Conservation (phyloP, 1,140 invertebrate genomes). For the Caenorhabditis remanei region DNA sequence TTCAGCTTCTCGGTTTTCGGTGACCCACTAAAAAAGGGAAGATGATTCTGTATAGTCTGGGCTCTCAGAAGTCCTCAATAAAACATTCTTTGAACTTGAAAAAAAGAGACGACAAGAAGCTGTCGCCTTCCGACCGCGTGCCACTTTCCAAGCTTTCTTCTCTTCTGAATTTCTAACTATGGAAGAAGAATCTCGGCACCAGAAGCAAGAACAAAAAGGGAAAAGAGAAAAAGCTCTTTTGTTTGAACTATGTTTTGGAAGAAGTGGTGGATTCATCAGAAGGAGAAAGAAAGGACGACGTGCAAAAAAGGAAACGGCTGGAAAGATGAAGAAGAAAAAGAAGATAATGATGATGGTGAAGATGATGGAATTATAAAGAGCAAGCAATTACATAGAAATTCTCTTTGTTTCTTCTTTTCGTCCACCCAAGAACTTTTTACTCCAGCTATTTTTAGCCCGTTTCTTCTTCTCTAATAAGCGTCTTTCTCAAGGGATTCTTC, state of each 20-base stretch:
- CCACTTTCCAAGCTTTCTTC: neutral
- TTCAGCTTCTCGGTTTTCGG: neutral
- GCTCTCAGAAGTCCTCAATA: neutral
- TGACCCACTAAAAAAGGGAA: neutral
- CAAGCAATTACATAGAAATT: conserved; percentile 2
- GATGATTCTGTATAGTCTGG: conserved; percentile 41
- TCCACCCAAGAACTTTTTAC: neutral
- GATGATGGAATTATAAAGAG: conserved; percentile 18
- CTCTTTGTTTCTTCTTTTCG: neutral
- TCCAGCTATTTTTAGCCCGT: neutral
- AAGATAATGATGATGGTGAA: neutral
- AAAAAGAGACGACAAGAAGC: conserved; percentile 2
- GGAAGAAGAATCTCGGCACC: conserved; percentile 3
- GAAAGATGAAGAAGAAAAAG: neutral
- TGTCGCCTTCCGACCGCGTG: conserved; percentile 42
- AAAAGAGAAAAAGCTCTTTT: conserved; percentile 5
- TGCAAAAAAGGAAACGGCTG: neutral
- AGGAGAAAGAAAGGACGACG: neutral
- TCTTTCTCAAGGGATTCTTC: conserved; percentile 42
- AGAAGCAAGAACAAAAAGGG: neutral
- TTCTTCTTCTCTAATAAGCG: neutral
- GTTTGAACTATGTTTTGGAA: conserved; percentile 2
- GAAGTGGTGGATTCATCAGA: neutral
- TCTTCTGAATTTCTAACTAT: conserved; percentile 37
- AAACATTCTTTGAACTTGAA: conserved; percentile 55